These are phyloP conservation scores for Argyresthia albistria DNA, from an alignment of 2,888 invertebrate species.

Conservation along the genomic window DNA sequence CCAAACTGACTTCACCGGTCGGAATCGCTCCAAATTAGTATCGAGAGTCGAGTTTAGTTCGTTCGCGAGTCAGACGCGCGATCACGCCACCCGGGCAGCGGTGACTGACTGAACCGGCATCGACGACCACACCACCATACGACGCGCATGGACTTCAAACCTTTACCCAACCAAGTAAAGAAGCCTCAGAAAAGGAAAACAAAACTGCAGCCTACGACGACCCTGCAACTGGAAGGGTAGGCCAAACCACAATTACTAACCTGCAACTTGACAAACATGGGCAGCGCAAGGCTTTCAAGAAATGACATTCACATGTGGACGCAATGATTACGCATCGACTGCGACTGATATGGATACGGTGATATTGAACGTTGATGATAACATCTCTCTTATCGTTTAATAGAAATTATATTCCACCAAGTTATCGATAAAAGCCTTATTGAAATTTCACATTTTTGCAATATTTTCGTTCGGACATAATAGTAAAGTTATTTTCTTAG, in stretches of 20 bases:
- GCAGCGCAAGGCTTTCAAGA: conserved; percentile 53
- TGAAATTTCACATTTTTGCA: background rate
- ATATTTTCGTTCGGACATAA: background rate
- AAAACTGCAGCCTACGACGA: conserved; percentile 9
- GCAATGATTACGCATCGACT: conserved; percentile 37
- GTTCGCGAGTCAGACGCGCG: conserved; percentile 31
- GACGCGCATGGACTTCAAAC: conserved; percentile 60
- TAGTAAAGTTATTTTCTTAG: too few relatives aligned
- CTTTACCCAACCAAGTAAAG: conserved; percentile 55
- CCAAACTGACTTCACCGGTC: conserved; percentile 60
- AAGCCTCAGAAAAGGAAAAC: conserved; percentile 4
- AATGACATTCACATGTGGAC: conserved; percentile 43
- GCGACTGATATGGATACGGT: conserved; percentile 24
- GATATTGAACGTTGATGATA: conserved; percentile 19
- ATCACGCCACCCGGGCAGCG: conserved; percentile 64
- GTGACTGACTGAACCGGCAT: conserved; percentile 56
- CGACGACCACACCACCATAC: conserved; percentile 32
- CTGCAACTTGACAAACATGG: conserved; percentile 51
- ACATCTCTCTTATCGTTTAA: background rate
- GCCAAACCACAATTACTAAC: conserved; percentile 51
- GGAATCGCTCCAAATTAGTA: conserved; percentile 57
- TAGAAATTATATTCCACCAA: background rate
- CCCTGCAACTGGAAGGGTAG: conserved; percentile 40
- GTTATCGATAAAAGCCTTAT: conserved; percentile 3
- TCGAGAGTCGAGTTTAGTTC: conserved; percentile 27